Evolutionary conservation across 2,113 vertebrate genomes (phyloP), one percentile per base, ranked within the genome.

Genomic region (Centropristis striata): DNA sequence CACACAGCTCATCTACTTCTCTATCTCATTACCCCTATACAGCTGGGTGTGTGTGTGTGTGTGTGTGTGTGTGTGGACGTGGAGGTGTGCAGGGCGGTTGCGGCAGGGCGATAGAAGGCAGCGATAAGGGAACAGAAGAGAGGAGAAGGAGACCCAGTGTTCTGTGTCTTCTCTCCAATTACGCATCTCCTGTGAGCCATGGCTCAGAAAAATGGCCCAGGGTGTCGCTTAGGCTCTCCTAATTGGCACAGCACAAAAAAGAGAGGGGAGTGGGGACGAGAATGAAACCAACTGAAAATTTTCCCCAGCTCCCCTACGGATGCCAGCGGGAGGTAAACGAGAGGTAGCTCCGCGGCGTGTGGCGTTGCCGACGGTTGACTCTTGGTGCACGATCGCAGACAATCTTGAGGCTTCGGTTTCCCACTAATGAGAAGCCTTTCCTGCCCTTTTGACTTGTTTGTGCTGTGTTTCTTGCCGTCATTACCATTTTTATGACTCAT

Each of bases 91-190:
- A 32, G 54, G 27, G 15, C 28, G 55, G 47, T 44, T 37, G 49
- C 49, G 16, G 54, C 0, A 8, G 13, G 21, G n/a, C 18, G 8
- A 77, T 39, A 32, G 64, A 83, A 49, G 27, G 9, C 5, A 11
- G 61, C 32, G 54, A 82, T 75, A 47, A 77, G 50, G 64, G 69
- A 90, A 77, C 21, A 67, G 57, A 83, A 44, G 46, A 81, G 55
- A 76, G 16, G 14, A 57, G 58, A 69, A 50, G 50, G 70, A 80
- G 75, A 90, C 68, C 83, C 80, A 83, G 65, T 78, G 81, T 69
- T 72, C 77, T 85, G 78, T 84, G 74, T 87, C 81, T 78, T 92
- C 87, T 83, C 78, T 89, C 89, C 85, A 93, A 92, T 93, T 92
- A 90, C 10, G 25, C 39, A 42, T 83, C 84, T 80, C 78, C 85